Evolutionary conservation across 2,888 invertebrate genomes (phyloP), one percentile per base, ranked within the genome.

Genomic region (Caenorhabditis zanzibari): DNA sequence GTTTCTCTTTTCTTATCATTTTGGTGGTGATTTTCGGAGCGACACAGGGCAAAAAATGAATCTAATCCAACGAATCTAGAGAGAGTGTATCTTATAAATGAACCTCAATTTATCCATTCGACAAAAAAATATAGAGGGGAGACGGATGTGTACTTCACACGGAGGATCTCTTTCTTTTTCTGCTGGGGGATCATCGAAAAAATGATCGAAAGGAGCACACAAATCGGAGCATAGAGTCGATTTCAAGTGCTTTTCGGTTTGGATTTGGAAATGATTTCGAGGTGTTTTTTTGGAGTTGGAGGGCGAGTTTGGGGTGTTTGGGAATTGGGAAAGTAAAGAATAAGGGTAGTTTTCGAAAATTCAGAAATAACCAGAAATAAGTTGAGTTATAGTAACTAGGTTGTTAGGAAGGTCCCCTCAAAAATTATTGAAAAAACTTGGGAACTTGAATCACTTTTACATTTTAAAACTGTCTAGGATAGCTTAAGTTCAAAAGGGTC

Each of bases 81-180:
- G 12, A 58, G 32, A 54, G 66, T 49, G 54, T 61, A 49, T 63
- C 63, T 64, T 35, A 79, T 79, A 79, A 79, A 79, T 79, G 79
- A 79, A 79, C 64, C 54, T 52, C 76, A 71, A 79, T 79, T 71
- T 56, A 56, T 79, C 54, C 58, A 66, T 38, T 38, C 10, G 38
- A 12, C 5, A 38, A 38, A 38, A 38, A 38, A 2, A 12, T 2
- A 6, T 38, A 2, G 38, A 32, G 38, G 47, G 54, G 69, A 79
- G 64, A 79, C 79, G 79, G 79, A 79, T 79, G 79, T 79, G 79
- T 79, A 79, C 79, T 71, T 71, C 71, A 71, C 79, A 63, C 59
- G 59, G 54, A 38, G 38, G 38, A 22, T 54, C 54, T 38, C n/a
- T 32, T n/a, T n/a, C n/a, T n/a, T n/a, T n/a, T n/a, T n/a, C n/a